Evolutionary conservation across 2,888 invertebrate species (phyloP).

Genomic region (Glyphotaelius pellucidus): DNA sequence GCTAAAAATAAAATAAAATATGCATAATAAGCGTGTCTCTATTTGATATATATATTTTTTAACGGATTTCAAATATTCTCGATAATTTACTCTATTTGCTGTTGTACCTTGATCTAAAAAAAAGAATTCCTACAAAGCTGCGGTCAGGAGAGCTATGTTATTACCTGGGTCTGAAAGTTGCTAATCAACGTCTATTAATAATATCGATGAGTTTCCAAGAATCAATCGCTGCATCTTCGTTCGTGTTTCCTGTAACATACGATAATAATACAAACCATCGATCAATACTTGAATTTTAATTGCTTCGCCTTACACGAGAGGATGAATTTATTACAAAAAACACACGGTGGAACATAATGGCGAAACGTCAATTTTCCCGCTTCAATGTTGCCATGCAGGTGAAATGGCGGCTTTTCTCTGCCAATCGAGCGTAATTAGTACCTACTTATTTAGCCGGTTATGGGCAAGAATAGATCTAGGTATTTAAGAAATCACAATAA

Average conservation of each 20-base stretch:
- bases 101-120: neutral
- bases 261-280: neutral
- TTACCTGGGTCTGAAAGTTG: neutral
- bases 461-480: neutral
- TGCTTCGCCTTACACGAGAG: neutral
- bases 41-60: too few relatives aligned
- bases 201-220: neutral
- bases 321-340: neutral
- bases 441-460: conserved; percentile 47
- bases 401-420: conserved; percentile 50
- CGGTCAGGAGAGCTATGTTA: neutral
- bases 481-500: neutral
- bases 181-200: neutral
- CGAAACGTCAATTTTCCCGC: conserved; percentile 19
- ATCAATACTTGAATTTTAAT: neutral
- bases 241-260: neutral
- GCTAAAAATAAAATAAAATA: too few relatives aligned
- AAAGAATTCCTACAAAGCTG: neutral
- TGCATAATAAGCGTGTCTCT: too few relatives aligned
- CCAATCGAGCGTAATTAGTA: conserved; percentile 44
- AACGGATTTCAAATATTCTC: too few relatives aligned
- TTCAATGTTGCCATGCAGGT: conserved; percentile 52
- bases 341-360: neutral
- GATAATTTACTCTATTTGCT: neutral
- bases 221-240: neutral